Percentiles rank a stretch among this genome's conserved stretches.
These are phyloP conservation scores for Pristionchus exspectatus DNA, from an alignment of 2,888 invertebrate species.

Conservation along the genomic window DNA sequence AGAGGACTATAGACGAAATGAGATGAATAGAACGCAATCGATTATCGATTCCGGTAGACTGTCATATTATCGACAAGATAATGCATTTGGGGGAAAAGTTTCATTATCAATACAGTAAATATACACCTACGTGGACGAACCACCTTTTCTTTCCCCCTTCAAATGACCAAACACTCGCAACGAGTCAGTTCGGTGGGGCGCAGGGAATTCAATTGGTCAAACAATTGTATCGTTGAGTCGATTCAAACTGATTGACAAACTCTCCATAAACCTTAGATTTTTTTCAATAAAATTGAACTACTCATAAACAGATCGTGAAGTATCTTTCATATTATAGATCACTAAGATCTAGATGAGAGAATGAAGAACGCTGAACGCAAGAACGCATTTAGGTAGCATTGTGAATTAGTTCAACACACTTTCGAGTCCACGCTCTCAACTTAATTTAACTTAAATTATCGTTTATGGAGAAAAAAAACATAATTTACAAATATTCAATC, in stretches of 20 bases:
- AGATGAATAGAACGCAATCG: neutral
- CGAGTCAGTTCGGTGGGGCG: conserved; percentile 4
- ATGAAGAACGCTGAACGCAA: too few relatives aligned
- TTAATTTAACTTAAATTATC: neutral
- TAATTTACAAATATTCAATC: conserved; percentile 25
- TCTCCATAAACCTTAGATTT: too few relatives aligned
- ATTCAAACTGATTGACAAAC: neutral
- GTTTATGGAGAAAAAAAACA: neutral
- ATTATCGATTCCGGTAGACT: neutral
- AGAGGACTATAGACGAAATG: neutral
- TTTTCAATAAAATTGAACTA: too few relatives aligned
- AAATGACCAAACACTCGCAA: conserved; percentile 30
- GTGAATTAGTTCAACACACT: neutral
- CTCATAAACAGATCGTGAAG: too few relatives aligned
- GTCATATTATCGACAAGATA: neutral
- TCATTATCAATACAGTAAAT: conserved; percentile 24
- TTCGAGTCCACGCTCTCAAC: neutral
- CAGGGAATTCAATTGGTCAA: neutral
- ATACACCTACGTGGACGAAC: conserved; percentile 43
- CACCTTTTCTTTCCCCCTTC: conserved; percentile 7
- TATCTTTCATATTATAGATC: too few relatives aligned
- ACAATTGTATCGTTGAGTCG: neutral
- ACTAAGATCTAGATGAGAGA: too few relatives aligned
- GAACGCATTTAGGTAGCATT: too few relatives aligned
- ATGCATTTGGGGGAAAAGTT: neutral